Conservation (phyloP, 1,140 invertebrate genomes). For the Eriocheir sinensis region DNA sequence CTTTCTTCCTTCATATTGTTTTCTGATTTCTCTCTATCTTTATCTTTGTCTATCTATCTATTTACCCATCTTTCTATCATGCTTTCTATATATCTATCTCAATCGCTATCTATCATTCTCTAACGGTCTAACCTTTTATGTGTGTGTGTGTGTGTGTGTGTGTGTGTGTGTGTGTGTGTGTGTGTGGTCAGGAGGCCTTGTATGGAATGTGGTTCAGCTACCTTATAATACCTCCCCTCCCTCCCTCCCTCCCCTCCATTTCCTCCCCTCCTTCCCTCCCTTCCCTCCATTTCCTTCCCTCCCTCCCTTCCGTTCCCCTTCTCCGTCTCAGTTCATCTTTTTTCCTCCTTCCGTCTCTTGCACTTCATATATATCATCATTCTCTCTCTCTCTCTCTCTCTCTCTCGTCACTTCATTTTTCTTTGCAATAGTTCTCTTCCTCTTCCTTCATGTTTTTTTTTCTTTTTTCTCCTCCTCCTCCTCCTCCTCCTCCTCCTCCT, state of each 20-base stretch:
- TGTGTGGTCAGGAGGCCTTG: constrained; percentile 35
- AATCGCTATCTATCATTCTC: no score
- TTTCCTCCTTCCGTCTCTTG: background rate
- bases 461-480: no score
- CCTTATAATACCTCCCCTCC: background rate
- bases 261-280: background rate
- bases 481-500: background rate
- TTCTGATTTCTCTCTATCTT: no score
- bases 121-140: no score
- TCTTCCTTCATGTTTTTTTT: no score
- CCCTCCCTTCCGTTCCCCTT: no score
- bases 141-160: constrained; percentile 37
- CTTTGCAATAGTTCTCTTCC: background rate
- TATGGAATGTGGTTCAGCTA: background rate
- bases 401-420: background rate
- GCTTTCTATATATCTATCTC: background rate
- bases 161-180: constrained; percentile 41
- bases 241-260: background rate
- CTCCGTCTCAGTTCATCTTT: background rate
- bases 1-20: no score
- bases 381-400: background rate
- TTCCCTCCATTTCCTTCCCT: background rate
- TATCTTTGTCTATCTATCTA: no score
- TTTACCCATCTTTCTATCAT: background rate
- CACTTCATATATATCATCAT: background rate